Base-by-base conservation (phyloP, 2,888 invertebrate genomes). In the Xiphydria camelus region DNA sequence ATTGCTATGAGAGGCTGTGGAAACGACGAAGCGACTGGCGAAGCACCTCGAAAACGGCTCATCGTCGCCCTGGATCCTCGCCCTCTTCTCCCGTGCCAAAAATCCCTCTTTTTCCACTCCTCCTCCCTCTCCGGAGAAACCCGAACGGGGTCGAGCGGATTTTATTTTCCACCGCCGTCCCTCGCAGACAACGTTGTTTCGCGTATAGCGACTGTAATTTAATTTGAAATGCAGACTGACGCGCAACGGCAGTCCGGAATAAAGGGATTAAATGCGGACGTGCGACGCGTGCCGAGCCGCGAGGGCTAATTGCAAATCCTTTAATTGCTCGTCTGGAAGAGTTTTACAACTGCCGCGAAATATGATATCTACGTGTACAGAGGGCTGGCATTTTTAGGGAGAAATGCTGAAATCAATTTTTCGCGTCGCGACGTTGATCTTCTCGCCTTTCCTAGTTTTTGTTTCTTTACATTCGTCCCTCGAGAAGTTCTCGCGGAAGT, bases 211-310 rank as follows among this genome's bases (percentile, higher is more conserved):
- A 59, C 51, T 61, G 66, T 70, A 70, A 71, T 68, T 71, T 63
- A 65, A 69, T 70, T 72, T 69, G 67, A 71, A 73, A 73, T 71
- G 68, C 73, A 72, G 71, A 73, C 73, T 67, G 71, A 68, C 70
- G 55, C 68, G 49, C 61, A 59, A 46, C 57, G 59, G 61, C 59
- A 61, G 63, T 66, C 65, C 61, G 52, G 60, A 59, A 64, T 66
- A 67, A 71, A 63, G 66, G 67, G 71, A 73, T 73, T 73, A 72
- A 72, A 68, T 55, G 64, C 43, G 58, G 51, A 71, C 73, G 72
- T 69, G 73, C 62, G 54, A 55, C 56, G 71, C 64, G 61, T 70
- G 64, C 66, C 61, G 60, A 66, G 53, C 58, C 26, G 34, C n/a
- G 22, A 38, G 38, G 35, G 38, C 43, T 44, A 44, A 44, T 35